Evolutionary conservation across 1,140 invertebrate genomes (phyloP).

Genomic region (Frieseomelitta varia): DNA sequence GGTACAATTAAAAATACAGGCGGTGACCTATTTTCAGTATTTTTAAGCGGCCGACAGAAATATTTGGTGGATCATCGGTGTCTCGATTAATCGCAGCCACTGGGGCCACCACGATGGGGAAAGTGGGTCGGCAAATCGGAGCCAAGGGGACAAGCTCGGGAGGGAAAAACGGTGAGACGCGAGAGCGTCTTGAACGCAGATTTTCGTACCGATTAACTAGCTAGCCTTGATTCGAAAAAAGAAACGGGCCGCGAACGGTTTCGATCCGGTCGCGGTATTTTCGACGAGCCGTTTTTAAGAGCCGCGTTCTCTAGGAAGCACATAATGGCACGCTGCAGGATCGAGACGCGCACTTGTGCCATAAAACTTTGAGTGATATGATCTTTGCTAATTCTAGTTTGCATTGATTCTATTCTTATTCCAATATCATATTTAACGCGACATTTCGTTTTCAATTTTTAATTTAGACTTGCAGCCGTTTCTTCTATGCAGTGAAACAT

Average conservation of each 20-base stretch:
- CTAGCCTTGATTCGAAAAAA: not conserved
- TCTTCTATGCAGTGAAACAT: too few relatives aligned
- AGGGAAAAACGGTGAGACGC: not conserved
- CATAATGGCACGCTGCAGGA: not conserved
- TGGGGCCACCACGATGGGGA: slow-evolving; percentile 21
- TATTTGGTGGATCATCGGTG: slow-evolving; percentile 69
- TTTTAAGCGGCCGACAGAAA: slow-evolving; percentile 69
- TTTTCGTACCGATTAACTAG: slow-evolving; percentile 2
- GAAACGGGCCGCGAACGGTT: not conserved
- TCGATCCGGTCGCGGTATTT: not conserved
- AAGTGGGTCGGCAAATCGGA: slow-evolving; percentile 60
- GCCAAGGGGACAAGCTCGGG: not conserved
- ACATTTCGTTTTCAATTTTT: too few relatives aligned
- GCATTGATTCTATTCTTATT: too few relatives aligned
- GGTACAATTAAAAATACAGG: slow-evolving; percentile 72
- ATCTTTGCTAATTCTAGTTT: too few relatives aligned
- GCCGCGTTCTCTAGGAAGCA: not conserved
- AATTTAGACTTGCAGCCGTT: too few relatives aligned
- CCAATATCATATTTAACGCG: too few relatives aligned
- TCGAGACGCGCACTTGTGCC: too few relatives aligned
- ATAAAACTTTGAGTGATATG: too few relatives aligned
- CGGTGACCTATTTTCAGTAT: slow-evolving; percentile 72
- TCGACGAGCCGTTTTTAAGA: not conserved
- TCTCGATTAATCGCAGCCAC: slow-evolving; percentile 63
- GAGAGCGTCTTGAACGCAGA: not conserved